Conservation (phyloP, 2,888 invertebrate species). For the Herminia tarsipennalis region DNA sequence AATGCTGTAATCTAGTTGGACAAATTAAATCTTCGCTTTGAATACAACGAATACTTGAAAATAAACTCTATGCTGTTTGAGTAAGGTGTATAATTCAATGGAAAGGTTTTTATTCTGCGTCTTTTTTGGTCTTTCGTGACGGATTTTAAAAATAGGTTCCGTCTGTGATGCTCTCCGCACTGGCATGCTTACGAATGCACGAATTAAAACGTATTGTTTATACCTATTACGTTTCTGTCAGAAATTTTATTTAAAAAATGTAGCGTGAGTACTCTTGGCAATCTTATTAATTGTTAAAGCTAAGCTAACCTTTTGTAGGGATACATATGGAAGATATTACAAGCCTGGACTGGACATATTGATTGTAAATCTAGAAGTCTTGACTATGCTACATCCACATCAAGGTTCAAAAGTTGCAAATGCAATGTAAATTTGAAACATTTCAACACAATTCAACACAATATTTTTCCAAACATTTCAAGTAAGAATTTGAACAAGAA, state of each 20-base stretch:
- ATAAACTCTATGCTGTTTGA: background rate
- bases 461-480: no score
- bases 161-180: constrained; percentile 26
- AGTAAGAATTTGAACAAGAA: background rate
- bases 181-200: constrained; percentile 16
- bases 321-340: no score
- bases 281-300: no score
- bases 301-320: no score
- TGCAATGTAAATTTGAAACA: no score
- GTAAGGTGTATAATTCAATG: constrained; percentile 9
- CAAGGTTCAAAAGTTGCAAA: no score
- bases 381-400: no score
- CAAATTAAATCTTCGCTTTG: constrained; percentile 59
- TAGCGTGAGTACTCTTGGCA: no score
- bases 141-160: constrained; percentile 36
- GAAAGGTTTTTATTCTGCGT: background rate
- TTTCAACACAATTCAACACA: no score
- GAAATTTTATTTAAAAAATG: no score
- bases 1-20: constrained; percentile 61
- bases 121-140: constrained; percentile 19
- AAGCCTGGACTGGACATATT: background rate
- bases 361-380: no score
- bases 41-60: constrained; percentile 23
- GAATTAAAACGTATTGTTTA: background rate
- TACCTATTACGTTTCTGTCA: no score